These are phyloP conservation scores for Pedicia rivosa DNA, from an alignment of 2,888 invertebrate genomes.

Conservation along the genomic window DNA sequence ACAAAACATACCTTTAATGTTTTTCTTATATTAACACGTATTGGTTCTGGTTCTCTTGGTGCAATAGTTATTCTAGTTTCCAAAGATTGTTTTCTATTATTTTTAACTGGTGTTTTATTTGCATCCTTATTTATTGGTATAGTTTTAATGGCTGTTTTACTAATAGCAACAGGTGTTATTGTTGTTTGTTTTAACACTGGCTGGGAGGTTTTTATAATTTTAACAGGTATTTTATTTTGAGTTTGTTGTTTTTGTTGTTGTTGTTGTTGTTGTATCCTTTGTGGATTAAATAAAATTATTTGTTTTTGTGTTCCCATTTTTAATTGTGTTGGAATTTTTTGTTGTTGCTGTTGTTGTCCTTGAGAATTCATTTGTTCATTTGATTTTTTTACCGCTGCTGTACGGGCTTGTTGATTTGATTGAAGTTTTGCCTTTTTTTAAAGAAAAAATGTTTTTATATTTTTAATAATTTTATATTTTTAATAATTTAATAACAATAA, in stretches of 20 bases:
- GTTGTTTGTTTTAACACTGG: constrained; percentile 13
- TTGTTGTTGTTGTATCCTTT: constrained; percentile 17
- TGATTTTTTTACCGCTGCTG: constrained; percentile 7
- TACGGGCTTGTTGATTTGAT: constrained; percentile 14
- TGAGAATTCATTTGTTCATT: constrained; percentile 15
- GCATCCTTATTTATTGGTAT: background rate
- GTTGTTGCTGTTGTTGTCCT: constrained; percentile 10
- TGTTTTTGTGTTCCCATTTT: constrained; percentile 23
- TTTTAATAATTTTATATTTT: too few species aligned
- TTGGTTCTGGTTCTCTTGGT: constrained; percentile 38
- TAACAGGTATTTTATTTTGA: constrained; percentile 18
- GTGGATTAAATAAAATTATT: constrained; percentile 16
- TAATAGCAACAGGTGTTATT: background rate
- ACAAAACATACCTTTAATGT: constrained; percentile 35
- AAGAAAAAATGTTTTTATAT: too few species aligned
- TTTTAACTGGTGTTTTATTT: background rate
- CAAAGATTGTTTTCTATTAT: too few species aligned
- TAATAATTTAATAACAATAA: too few species aligned
- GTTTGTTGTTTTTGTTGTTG: constrained; percentile 10
- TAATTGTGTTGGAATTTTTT: constrained; percentile 31
- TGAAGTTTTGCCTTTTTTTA: constrained; percentile 7
- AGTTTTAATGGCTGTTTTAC: background rate
- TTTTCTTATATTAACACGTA: constrained; percentile 69
- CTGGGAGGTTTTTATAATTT: constrained; percentile 23
- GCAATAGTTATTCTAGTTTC: too few species aligned